phyloP scores from a whole-genome alignment of 2,113 vertebrate genomes.

The Protobothrops mucrosquamatus region DNA sequence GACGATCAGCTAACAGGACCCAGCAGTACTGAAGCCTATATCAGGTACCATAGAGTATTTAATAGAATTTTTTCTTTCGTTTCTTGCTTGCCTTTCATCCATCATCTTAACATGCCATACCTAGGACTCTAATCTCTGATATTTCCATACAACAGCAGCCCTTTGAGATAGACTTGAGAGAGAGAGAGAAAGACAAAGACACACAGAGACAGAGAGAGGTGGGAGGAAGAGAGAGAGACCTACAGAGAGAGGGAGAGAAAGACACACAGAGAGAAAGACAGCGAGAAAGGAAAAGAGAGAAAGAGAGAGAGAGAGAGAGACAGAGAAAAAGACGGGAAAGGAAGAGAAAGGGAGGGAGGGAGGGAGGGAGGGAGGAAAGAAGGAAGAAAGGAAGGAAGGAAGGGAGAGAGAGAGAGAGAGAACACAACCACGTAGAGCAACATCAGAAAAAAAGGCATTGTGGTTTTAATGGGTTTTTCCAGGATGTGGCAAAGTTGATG shows the following conservation, averaged over 20 bases:
- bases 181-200: neutral
- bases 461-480: neutral
- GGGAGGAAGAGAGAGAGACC: neutral
- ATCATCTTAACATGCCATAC: neutral
- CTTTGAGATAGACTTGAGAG: neutral
- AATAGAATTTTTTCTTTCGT: neutral
- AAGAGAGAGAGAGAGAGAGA: neutral
- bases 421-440: neutral
- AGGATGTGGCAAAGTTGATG: neutral
- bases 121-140: neutral
- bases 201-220: neutral
- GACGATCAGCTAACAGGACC: slow-evolving; percentile 92
- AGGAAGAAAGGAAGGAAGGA: too few relatives aligned
- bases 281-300: neutral
- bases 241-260: neutral
- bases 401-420: too few relatives aligned
- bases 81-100: neutral
- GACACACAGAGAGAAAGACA: neutral
- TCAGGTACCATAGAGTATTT: slow-evolving; percentile 72
- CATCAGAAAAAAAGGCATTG: neutral
- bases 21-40: slow-evolving; percentile 96
- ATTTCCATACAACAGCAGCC: neutral
- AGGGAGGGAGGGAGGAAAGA: too few relatives aligned
- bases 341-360: too few relatives aligned
- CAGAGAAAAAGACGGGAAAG: neutral